Evolutionary conservation across 2,113 vertebrate species (phyloP).

Genomic region (Xenotilapia flavipinnis): DNA sequence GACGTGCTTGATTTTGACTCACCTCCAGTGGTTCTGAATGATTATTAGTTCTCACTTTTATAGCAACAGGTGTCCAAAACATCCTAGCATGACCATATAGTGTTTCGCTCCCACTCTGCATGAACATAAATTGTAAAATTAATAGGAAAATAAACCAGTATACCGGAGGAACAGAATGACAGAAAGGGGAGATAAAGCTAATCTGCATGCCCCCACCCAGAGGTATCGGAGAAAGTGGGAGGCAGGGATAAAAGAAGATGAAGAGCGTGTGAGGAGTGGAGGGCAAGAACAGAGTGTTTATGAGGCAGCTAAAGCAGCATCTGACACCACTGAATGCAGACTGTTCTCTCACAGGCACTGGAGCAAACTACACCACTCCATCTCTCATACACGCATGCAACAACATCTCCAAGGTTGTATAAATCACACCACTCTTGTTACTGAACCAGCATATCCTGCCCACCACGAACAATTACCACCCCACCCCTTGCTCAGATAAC

Average conservation of each 20-base stretch:
- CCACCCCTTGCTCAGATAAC: conserved; percentile 67
- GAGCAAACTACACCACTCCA: conserved; percentile 52
- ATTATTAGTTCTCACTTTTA: background rate
- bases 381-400: conserved; percentile 52
- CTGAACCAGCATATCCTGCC: conserved; percentile 71
- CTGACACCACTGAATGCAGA: conserved; percentile 37
- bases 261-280: background rate
- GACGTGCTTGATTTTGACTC: conserved; percentile 21
- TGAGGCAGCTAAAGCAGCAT: conserved; percentile 33
- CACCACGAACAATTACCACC: conserved; percentile 71
- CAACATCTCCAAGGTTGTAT: conserved; percentile 68
- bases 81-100: background rate
- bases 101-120: background rate
- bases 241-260: background rate
- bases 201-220: conserved; percentile 19
- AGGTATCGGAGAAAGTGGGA: conserved; percentile 8
- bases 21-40: conserved; percentile 12
- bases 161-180: conserved; percentile 15
- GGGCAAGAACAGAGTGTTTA: conserved; percentile 33
- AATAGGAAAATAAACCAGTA: conserved; percentile 7
- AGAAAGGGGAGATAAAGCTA: conserved; percentile 23
- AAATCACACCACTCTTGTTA: conserved; percentile 66
- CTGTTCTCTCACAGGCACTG: conserved; percentile 57
- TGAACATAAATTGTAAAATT: conserved; percentile 4
- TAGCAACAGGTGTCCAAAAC: background rate